Percentiles rank a stretch among this genome's conserved stretches.
Evolutionary conservation across 2,888 invertebrate genomes (phyloP).

Genomic region (Timema podura): DNA sequence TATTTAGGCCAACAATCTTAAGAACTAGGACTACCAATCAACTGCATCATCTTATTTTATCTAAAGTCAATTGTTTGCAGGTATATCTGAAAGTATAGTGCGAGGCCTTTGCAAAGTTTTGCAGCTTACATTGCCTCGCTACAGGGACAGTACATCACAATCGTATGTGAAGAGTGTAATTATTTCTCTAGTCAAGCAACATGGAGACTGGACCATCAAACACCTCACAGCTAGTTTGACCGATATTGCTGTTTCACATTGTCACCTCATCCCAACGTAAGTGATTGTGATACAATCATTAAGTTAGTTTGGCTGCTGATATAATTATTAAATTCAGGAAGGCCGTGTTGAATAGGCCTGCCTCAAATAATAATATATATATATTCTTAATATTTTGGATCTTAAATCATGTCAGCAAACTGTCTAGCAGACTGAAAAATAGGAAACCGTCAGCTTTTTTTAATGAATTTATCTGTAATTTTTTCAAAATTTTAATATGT

Average conservation of each 20-base stretch:
- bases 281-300: conserved; percentile 39
- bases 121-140: conserved; percentile 71
- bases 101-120: conserved; percentile 75
- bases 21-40: too few relatives aligned
- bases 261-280: conserved; percentile 64
- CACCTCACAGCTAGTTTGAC: conserved; percentile 60
- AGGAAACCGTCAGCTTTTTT: too few relatives aligned
- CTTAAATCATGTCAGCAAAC: too few relatives aligned
- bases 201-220: conserved; percentile 67
- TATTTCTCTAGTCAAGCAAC: conserved; percentile 57
- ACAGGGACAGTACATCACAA: conserved; percentile 75
- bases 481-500: too few relatives aligned
- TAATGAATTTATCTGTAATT: too few relatives aligned
- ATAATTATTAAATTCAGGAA: too few relatives aligned
- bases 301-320: too few relatives aligned
- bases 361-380: too few relatives aligned
- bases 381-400: too few relatives aligned
- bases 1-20: too few relatives aligned
- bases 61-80: conserved; percentile 45
- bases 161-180: conserved; percentile 68
- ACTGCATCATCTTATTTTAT: background rate
- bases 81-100: conserved; percentile 71
- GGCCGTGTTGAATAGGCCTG: too few relatives aligned
- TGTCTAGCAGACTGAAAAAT: too few relatives aligned
- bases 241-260: conserved; percentile 61